Evolutionary conservation across 2,113 vertebrate species (phyloP).

Genomic region (Anhinga rufa): DNA sequence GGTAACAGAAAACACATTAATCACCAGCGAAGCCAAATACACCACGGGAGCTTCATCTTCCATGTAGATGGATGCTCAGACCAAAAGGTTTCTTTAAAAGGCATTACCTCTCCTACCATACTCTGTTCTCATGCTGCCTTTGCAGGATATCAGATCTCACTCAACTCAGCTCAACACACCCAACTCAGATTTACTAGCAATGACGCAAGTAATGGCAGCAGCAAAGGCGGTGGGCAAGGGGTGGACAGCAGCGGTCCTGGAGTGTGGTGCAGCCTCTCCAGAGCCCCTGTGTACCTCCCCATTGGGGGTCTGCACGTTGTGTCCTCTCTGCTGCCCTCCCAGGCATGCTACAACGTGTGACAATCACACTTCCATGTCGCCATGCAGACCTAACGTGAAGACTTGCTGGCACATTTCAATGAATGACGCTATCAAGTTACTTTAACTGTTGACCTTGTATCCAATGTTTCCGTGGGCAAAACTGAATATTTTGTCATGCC

Average conservation of each 20-base stretch:
- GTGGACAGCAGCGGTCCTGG: neutral
- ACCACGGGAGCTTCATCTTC: neutral
- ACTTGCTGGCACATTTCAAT: neutral
- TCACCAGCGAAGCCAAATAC: neutral
- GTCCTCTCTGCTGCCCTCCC: neutral
- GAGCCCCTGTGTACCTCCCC: neutral
- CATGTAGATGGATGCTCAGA: neutral
- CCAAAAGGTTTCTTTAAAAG: neutral
- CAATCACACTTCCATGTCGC: neutral
- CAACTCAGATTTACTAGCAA: neutral
- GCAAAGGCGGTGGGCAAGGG: neutral
- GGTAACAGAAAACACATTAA: neutral
- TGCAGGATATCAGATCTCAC: neutral
- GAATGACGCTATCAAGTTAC: neutral
- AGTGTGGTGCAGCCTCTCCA: neutral
- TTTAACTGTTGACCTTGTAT: neutral
- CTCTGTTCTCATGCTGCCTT: neutral
- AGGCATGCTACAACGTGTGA: fast-evolving
- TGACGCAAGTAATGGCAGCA: neutral
- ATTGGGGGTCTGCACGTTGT: neutral
- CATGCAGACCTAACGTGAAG: neutral
- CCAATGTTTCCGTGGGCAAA: neutral
- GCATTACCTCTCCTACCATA: neutral
- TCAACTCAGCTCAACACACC: neutral
- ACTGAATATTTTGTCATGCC: neutral